Evolutionary conservation across 2,797 vertebrate species (phyloP), one percentile per base, ranked within the genome.

Genomic region (Sternarchorhynchus goeldii): DNA sequence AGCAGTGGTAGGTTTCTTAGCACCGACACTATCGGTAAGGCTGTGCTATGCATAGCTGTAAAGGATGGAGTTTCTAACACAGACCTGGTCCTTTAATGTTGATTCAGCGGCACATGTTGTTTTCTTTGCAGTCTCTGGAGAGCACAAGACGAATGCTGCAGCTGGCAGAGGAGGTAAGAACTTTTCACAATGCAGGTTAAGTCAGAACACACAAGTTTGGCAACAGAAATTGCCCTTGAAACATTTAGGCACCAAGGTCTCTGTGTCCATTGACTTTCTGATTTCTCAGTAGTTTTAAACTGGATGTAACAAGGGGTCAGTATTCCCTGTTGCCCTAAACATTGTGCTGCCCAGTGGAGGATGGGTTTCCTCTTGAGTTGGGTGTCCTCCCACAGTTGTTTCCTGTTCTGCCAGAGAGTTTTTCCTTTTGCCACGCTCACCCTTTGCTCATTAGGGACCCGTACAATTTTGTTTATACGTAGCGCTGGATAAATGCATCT

Each of bases 141-240:
- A 98, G 97, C 90, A 99, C 97, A 75, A 93, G 98, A 76, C 92
- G 97, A 89, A 99, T 99, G 93, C 92, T 96, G 82, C 93, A 92
- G 87, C 83, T 99, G 93, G 95, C 96, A 16, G 92, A 96, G 85
- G 96, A 99, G 97, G 98, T 99, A 93, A 96, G 93, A 25, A 20
- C 64, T 56, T 66, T 76, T 65, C 45, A 14, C 0, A 50, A 12
- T 12, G 14, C 12, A 14, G 45, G 45, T 50, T 50, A 12, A 50
- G 8, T 12, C 3, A 2, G 1, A 25, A 64, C 21, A 36, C 39
- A 31, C 6, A 18, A 41, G 12, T 68, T 21, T n/a, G n/a, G 39
- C 6, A 7, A 36, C 6, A 36, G 4, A 36, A 36, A 50, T 12
- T 50, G 45, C 34, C 7, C 7, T 1, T 62, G 16, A 69, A 6